A percentile compares a stretch with the other conserved stretches of the same genome.
These are phyloP conservation scores for Macroglossus sobrinus DNA, from an alignment of 2,113 vertebrate species.

Conservation along the genomic window DNA sequence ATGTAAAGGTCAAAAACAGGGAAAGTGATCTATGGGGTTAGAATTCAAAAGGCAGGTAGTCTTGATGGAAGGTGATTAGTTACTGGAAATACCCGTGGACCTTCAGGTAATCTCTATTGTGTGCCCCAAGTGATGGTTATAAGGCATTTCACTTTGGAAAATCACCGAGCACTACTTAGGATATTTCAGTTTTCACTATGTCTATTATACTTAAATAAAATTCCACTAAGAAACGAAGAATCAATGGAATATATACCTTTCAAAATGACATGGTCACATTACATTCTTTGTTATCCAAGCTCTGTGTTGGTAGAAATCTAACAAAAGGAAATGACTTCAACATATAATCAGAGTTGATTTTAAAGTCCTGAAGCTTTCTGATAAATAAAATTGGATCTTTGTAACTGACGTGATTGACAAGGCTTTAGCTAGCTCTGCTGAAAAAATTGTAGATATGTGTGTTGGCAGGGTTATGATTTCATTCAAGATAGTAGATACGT, in stretches of 20 bases:
- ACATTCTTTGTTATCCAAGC: background rate
- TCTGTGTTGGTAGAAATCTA: background rate
- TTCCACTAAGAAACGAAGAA: background rate
- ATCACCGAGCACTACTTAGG: background rate
- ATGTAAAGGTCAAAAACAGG: background rate
- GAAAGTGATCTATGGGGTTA: background rate
- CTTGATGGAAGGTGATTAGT: background rate
- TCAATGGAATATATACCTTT: background rate
- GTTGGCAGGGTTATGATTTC: background rate
- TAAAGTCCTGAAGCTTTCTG: background rate
- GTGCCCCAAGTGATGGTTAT: background rate
- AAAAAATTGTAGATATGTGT: background rate
- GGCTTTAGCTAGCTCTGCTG: background rate
- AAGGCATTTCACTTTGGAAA: background rate
- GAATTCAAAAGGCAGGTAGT: background rate
- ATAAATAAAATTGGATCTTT: constrained; percentile 22
- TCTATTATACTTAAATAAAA: background rate
- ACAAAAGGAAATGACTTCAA: background rate
- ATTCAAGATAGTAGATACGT: background rate
- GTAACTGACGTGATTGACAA: background rate
- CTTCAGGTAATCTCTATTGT: background rate
- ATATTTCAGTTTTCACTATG: background rate
- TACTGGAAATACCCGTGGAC: background rate
- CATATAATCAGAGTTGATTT: background rate
- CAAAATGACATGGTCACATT: background rate